Percentiles rank a stretch among this genome's conserved stretches.
These are phyloP conservation scores for Cerastis leucographa DNA, from an alignment of 2,888 invertebrate species.

Conservation along the genomic window DNA sequence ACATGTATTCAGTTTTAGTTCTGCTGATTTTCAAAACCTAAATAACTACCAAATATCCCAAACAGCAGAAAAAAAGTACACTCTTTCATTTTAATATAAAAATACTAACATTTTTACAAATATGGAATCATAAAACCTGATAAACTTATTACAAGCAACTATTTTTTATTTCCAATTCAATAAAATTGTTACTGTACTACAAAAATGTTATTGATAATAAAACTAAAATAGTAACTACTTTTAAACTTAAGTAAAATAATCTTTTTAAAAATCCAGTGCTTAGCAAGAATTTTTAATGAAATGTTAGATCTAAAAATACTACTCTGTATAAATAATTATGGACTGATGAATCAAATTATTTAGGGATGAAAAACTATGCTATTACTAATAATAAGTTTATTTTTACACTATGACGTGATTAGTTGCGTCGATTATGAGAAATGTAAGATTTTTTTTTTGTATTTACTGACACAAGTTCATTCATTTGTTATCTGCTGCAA, in stretches of 20 bases:
- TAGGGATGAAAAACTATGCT: constrained; percentile 8
- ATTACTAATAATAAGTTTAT: constrained; percentile 6
- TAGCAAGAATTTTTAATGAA: background rate
- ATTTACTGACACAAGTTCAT: too few species aligned
- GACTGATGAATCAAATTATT: too few species aligned
- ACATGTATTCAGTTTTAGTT: too few species aligned
- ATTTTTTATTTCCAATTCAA: constrained; percentile 22
- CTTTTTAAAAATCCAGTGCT: background rate
- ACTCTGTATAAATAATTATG: background rate
- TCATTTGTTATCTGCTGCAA: too few species aligned
- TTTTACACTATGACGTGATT: background rate
- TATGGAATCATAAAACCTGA: constrained; percentile 8
- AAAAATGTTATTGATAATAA: constrained; percentile 23
- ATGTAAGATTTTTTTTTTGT: background rate
- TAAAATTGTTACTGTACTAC: constrained; percentile 7
- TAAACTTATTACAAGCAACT: background rate
- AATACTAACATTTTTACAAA: constrained; percentile 13
- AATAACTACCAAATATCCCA: constrained; percentile 28
- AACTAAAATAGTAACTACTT: background rate
- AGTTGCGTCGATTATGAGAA: background rate
- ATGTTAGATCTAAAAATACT: constrained; percentile 6
- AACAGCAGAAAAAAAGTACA: constrained; percentile 18
- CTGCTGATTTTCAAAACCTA: background rate
- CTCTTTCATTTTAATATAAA: constrained; percentile 34
- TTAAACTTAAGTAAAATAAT: background rate